Percentiles rank a stretch among this genome's conserved stretches.
Conservation (phyloP, 2,113 vertebrate genomes). For the Athene cunicularia region DNA sequence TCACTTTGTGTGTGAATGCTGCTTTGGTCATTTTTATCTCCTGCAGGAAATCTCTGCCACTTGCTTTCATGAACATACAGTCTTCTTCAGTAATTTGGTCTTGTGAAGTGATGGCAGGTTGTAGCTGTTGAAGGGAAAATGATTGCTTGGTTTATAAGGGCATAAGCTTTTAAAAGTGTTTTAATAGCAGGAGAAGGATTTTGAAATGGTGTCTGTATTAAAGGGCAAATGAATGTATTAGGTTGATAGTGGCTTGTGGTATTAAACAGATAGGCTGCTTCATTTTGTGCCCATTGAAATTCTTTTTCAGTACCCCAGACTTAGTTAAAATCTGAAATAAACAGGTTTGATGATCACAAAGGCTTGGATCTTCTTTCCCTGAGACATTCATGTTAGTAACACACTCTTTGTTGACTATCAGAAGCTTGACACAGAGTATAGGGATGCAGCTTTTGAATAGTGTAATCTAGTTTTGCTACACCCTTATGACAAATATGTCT, state of each 20-base stretch:
- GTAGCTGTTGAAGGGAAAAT: not conserved
- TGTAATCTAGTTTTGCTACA: not conserved
- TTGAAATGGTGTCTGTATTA: conserved; percentile 15
- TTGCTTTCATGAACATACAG: not conserved
- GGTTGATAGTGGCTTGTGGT: not conserved
- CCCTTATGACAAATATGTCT: not conserved
- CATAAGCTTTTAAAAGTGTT: conserved; percentile 25
- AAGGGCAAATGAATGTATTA: not conserved
- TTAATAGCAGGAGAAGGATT: conserved; percentile 41
- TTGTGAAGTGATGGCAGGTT: not conserved
- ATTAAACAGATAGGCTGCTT: conserved; percentile 8
- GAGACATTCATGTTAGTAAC: not conserved
- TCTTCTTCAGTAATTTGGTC: not conserved
- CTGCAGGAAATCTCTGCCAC: not conserved
- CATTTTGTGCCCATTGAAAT: not conserved
- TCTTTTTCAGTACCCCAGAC: not conserved
- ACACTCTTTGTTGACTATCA: not conserved
- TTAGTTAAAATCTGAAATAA: conserved; percentile 20
- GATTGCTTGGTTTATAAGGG: conserved; percentile 16
- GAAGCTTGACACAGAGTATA: not conserved
- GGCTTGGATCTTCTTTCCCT: not conserved
- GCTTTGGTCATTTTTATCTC: not conserved
- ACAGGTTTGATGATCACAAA: not conserved
- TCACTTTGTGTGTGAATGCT: not conserved
- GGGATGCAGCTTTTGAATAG: not conserved